These are phyloP conservation scores for Empis stercorea DNA, from an alignment of 2,888 invertebrate species.

Conservation along the genomic window DNA sequence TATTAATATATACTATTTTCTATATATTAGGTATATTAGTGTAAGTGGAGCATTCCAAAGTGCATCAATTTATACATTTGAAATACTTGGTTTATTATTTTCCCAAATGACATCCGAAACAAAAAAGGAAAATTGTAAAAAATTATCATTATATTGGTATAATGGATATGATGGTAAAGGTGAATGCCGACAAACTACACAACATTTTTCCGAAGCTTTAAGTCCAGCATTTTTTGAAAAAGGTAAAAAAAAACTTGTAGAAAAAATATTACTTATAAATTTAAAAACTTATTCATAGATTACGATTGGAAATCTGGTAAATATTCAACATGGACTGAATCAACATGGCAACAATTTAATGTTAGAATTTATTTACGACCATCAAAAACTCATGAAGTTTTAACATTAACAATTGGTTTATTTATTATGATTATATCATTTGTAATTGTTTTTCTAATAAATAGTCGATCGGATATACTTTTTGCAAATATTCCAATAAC, in stretches of 20 bases:
- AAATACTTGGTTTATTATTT: conserved; percentile 30
- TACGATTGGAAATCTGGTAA: conserved; percentile 62
- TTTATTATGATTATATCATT: conserved; percentile 32
- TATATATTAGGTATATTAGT: conserved; percentile 29
- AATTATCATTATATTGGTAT: conserved; percentile 45
- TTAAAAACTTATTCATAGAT: conserved; percentile 37
- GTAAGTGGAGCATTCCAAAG: conserved; percentile 29
- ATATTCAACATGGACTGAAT: conserved; percentile 84
- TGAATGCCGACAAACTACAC: conserved; percentile 56
- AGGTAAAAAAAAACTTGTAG: conserved; percentile 38
- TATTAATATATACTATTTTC: too few species aligned
- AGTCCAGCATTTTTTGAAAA: conserved; percentile 72
- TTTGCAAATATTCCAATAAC: conserved; percentile 30
- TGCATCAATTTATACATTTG: conserved; percentile 31
- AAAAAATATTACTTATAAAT: not conserved
- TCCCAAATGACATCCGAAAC: conserved; percentile 21
- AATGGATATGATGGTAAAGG: conserved; percentile 52
- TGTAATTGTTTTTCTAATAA: conserved; percentile 32
- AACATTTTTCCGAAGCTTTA: conserved; percentile 58
- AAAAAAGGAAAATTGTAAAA: conserved; percentile 37
- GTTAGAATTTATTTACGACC: conserved; percentile 69
- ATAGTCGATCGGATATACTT: conserved; percentile 30
- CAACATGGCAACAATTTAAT: conserved; percentile 62
- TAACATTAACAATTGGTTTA: conserved; percentile 30
- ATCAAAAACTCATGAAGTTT: conserved; percentile 29